Evolutionary conservation across 2,888 invertebrate genomes (phyloP).

Genomic region (Sinelater perroti): DNA sequence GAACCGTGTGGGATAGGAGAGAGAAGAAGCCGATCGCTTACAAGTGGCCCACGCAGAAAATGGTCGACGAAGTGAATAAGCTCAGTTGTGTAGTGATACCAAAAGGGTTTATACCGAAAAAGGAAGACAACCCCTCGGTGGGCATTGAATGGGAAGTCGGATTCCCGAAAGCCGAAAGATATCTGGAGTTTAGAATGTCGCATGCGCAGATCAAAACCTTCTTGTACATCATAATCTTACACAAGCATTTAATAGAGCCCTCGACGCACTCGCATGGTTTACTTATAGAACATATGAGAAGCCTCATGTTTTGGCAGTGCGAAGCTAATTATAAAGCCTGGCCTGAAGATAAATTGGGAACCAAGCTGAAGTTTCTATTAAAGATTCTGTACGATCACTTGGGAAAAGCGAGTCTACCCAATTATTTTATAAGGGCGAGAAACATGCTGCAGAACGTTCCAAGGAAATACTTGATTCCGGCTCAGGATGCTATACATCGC

Average conservation of each 20-base stretch:
- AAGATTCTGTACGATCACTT: slow-evolving; percentile 70
- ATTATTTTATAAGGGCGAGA: slow-evolving; percentile 76
- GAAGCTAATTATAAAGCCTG: slow-evolving; percentile 74
- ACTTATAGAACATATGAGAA: slow-evolving; percentile 75
- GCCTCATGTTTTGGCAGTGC: slow-evolving; percentile 80
- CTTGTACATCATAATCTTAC: slow-evolving; percentile 72
- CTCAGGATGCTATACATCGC: slow-evolving; percentile 73
- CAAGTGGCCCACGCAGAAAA: slow-evolving; percentile 75
- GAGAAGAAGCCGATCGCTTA: slow-evolving; percentile 62
- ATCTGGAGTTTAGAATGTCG: slow-evolving; percentile 75
- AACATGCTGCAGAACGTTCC: slow-evolving; percentile 79
- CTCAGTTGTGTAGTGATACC: slow-evolving; percentile 78
- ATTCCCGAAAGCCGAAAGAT: slow-evolving; percentile 80
- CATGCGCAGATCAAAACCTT: slow-evolving; percentile 77
- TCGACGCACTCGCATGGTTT: slow-evolving; percentile 71
- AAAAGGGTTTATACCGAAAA: slow-evolving; percentile 62
- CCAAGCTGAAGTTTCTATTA: slow-evolving; percentile 70
- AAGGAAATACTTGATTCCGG: slow-evolving; percentile 67
- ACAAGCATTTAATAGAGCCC: slow-evolving; percentile 77
- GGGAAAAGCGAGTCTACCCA: slow-evolving; percentile 69
- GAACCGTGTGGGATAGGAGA: slow-evolving; percentile 65
- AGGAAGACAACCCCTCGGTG: slow-evolving; percentile 62
- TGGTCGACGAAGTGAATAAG: slow-evolving; percentile 69
- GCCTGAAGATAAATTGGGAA: slow-evolving; percentile 78
- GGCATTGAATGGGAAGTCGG: slow-evolving; percentile 80